A percentile compares a stretch with the other conserved stretches of the same genome.
Evolutionary conservation across 2,888 invertebrate species (phyloP).

Genomic region (Lasioglossum zephyrum): DNA sequence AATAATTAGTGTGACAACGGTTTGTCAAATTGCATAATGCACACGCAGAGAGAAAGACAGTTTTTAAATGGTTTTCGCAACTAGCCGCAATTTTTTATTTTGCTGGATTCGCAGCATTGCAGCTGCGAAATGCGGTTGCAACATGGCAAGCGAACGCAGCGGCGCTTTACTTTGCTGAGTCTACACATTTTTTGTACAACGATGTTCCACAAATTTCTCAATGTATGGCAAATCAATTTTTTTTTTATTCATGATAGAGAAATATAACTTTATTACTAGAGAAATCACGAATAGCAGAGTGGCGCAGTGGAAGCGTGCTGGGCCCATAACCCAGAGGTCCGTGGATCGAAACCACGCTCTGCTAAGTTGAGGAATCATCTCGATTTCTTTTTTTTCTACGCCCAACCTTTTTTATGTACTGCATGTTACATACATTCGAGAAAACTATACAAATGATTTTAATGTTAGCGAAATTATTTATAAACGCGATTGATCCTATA

Average conservation of each 20-base stretch:
- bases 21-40: not conserved
- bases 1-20: not conserved
- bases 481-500: not conserved
- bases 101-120: conserved; percentile 26
- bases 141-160: not conserved
- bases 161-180: conserved; percentile 4
- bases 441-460: not conserved
- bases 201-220: not conserved
- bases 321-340: conserved; percentile 72
- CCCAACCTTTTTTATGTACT: not conserved
- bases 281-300: conserved; percentile 44
- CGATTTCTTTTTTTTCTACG: not conserved
- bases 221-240: not conserved
- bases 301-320: conserved; percentile 73
- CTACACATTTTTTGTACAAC: not conserved
- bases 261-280: not conserved
- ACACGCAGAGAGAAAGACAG: too few relatives aligned
- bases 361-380: conserved; percentile 29
- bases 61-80: not conserved
- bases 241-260: not conserved
- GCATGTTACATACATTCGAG: not conserved
- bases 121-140: not conserved
- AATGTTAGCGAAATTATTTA: not conserved
- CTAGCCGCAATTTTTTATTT: conserved; percentile 7
- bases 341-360: conserved; percentile 71